Evolutionary conservation across 1,140 invertebrate species (phyloP), one percentile per base, ranked within the genome.

Genomic region (Sinella curviseta): DNA sequence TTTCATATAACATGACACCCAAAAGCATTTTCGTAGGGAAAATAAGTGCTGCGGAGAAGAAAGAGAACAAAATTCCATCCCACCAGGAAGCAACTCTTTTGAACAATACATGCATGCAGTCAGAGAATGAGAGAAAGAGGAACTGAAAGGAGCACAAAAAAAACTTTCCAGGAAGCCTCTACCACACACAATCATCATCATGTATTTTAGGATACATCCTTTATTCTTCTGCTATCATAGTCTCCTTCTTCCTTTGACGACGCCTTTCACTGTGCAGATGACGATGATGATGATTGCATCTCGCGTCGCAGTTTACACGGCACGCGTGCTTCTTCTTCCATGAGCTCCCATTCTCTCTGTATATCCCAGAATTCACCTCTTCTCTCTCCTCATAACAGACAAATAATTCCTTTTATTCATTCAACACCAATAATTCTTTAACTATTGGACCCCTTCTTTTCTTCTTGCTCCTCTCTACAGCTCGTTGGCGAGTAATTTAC

Each of bases 361-460:
- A 12, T 20, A 8, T 48, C 39, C n/a, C n/a, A n/a, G n/a, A n/a
- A n/a, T n/a, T 48, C 8, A 48, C 39, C 8, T 8, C 39, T 12
- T 20, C 20, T 48, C 8, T 48, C 39, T 48, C 20, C 20, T 48
- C 39, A 48, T 48, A 48, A 20, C 8, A 48, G 39, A 70, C 65
- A 70, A 70, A 70, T 31, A 70, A 70, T 70, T 70, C 65, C 65
- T 70, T 70, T 70, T 70, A 70, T 70, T 70, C 65, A 70, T 70
- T 31, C 65, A 70, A 70, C 65, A 70, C 26, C 31, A 70, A 70
- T 70, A 70, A 70, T 70, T 70, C 31, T 24, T 2, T 33, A 16
- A n/a, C 12, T 31, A 24, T 70, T 14, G 3, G 55, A n/a, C 31
- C 8, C 65, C n/a, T n/a, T 70, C 31, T 70, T 30, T 70, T n/a